Percentiles rank a stretch among this genome's conserved stretches.
Conservation (phyloP, 2,888 invertebrate species). For the Syrista parreyssii region DNA sequence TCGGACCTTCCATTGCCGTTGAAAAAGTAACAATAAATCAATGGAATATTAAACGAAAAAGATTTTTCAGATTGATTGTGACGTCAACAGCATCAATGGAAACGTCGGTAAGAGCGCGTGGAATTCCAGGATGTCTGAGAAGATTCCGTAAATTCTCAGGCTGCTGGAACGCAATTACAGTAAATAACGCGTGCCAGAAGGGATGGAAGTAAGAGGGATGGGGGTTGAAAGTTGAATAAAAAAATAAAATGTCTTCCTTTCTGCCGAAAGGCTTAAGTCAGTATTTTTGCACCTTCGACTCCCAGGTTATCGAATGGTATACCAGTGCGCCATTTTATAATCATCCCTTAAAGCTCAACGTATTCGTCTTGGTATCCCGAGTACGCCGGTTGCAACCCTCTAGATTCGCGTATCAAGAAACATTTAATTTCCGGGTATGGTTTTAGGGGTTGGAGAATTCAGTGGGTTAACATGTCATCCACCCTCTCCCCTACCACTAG, state of each 20-base stretch:
- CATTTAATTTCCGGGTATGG: conserved; percentile 40
- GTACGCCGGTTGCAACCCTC: not conserved
- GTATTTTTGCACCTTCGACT: not conserved
- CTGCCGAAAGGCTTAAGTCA: not conserved
- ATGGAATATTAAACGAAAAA: not conserved
- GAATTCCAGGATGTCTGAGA: not conserved
- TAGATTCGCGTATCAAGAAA: conserved; percentile 27
- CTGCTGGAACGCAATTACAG: not conserved
- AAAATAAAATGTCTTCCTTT: not conserved
- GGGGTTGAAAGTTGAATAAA: not conserved
- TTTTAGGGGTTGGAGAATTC: not conserved
- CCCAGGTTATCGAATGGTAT: not conserved
- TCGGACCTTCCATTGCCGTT: not conserved
- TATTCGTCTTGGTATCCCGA: not conserved
- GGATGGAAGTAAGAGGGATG: not conserved
- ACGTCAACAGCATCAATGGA: not conserved
- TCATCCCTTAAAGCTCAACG: not conserved
- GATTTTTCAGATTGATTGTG: not conserved
- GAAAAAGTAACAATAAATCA: not conserved
- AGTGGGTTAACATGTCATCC: not conserved
- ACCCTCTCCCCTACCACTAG: not conserved
- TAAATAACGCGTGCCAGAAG: not conserved
- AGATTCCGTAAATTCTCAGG: not conserved
- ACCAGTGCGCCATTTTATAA: not conserved
- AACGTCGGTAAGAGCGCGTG: not conserved